Conservation (phyloP, 2,797 vertebrate species). For the Myotis vivesi region DNA sequence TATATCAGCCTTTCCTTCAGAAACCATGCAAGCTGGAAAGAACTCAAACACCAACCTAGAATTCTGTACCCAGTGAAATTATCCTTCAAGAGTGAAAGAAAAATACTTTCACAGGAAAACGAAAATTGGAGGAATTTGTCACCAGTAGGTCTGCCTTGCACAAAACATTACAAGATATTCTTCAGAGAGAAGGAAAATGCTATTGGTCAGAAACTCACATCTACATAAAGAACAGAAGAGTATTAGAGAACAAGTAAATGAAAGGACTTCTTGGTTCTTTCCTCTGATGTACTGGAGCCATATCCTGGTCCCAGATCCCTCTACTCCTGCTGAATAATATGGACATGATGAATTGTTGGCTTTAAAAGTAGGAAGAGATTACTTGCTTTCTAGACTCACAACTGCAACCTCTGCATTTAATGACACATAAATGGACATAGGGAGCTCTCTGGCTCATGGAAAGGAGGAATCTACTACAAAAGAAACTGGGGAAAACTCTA, state of each 20-base stretch:
- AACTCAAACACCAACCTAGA: not conserved
- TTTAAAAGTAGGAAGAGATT: not conserved
- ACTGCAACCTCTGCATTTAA: not conserved
- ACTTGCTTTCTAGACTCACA: not conserved
- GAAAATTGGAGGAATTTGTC: not conserved
- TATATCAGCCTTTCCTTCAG: not conserved
- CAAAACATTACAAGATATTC: not conserved
- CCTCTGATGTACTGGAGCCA: not conserved
- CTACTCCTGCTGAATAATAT: not conserved
- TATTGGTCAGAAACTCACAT: not conserved
- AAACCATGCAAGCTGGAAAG: not conserved
- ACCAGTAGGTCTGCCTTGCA: not conserved
- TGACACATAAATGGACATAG: not conserved
- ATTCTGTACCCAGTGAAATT: constrained; percentile 9
- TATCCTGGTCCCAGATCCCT: not conserved
- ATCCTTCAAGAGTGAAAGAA: not conserved
- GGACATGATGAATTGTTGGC: not conserved
- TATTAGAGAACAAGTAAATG: not conserved
- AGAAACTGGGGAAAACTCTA: not conserved
- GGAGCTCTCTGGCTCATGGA: not conserved
- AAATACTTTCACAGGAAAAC: not conserved
- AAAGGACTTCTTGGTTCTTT: not conserved
- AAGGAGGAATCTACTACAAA: not conserved
- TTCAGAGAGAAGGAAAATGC: not conserved
- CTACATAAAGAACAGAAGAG: not conserved